phyloP scores from a whole-genome alignment of 2,797 vertebrate genomes.

The Sorex maritimensis region DNA sequence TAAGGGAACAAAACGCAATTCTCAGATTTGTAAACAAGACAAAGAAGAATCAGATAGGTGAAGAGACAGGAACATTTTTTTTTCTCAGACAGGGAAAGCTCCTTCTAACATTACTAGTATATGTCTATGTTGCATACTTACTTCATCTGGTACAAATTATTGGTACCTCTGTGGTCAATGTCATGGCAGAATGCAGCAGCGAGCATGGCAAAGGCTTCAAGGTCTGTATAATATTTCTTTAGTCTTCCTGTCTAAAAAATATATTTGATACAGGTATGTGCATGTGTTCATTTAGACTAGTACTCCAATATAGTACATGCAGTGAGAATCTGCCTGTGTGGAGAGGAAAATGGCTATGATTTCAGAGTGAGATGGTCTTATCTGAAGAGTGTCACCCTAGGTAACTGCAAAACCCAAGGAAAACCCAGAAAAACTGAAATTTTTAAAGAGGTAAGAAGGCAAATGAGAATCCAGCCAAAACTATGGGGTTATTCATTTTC shows the following conservation, averaged over 20 bases:
- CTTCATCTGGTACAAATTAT: constrained; percentile 99
- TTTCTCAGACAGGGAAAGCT: neutral
- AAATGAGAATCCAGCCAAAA: neutral
- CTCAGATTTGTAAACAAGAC: neutral
- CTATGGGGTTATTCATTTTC: neutral
- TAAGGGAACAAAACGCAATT: neutral
- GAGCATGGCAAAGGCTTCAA: constrained; percentile 99
- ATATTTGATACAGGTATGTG: neutral
- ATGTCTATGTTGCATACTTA: constrained; percentile 86
- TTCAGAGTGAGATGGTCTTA: constrained; percentile 1
- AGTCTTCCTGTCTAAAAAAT: constrained; percentile 95
- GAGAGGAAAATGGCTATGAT: neutral
- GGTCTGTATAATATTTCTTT: constrained; percentile 98
- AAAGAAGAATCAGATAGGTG: neutral
- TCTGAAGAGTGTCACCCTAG: neutral
- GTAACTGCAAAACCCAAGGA: constrained; percentile 4
- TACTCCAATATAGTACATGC: neutral
- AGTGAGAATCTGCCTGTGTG: neutral
- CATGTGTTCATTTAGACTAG: neutral
- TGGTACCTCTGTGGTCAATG: constrained; percentile 99
- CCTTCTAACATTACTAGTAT: neutral
- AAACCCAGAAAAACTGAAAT: neutral
- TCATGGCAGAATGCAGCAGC: constrained; percentile 99
- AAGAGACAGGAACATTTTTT: neutral
- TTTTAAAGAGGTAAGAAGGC: neutral